Percentiles rank a stretch among this genome's conserved stretches.
Evolutionary conservation across 2,113 vertebrate genomes (phyloP).

Genomic region (Xenus cinereus): DNA sequence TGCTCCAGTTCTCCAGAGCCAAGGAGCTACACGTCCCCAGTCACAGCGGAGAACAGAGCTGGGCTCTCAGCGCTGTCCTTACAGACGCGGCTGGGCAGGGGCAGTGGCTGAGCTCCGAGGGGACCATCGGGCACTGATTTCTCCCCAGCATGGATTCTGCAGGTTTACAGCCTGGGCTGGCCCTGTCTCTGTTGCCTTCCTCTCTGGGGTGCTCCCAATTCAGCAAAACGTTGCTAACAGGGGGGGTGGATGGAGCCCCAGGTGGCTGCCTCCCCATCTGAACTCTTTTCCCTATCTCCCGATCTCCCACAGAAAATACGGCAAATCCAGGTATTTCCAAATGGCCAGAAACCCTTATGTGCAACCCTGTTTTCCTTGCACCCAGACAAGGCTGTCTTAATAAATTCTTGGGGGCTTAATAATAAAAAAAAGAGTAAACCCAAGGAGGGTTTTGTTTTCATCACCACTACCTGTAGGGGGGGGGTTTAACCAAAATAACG

Average conservation of each 20-base stretch:
- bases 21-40: background rate
- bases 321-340: background rate
- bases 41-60: background rate
- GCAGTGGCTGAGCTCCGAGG: accelerated
- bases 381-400: background rate
- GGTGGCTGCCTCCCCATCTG: background rate
- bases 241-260: background rate
- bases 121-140: accelerated
- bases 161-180: background rate
- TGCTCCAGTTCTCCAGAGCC: background rate
- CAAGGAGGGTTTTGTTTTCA: background rate
- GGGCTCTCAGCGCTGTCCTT: background rate
- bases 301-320: background rate
- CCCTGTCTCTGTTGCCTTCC: no score
- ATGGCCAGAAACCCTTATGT: background rate
- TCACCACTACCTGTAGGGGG: background rate
- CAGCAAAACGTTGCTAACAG: background rate
- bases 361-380: background rate
- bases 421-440: background rate
- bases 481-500: background rate
- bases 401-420: background rate
- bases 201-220: background rate
- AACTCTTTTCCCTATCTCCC: background rate
- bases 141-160: background rate
- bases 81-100: background rate